These are phyloP conservation scores for Drosophila buzzatii DNA, from an alignment of 2,888 invertebrate genomes.

Conservation along the genomic window DNA sequence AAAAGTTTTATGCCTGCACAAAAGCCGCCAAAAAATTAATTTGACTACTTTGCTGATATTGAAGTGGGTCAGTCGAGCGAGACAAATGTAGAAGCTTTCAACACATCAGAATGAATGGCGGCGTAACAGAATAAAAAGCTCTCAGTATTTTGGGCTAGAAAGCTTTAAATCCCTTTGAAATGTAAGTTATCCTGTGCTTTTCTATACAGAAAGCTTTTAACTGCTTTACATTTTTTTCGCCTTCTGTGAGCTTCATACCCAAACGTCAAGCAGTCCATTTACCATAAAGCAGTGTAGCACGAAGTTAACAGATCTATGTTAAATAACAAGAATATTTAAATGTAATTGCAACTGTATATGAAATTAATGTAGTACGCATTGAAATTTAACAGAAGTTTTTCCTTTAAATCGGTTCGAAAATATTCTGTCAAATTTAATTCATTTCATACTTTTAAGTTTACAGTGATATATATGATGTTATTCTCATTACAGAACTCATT, in stretches of 20 bases:
- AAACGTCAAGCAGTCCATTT: constrained; percentile 24
- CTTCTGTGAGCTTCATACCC: not conserved
- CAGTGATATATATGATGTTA: not conserved
- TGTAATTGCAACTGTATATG: not conserved
- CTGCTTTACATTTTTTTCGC: not conserved
- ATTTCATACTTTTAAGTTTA: not conserved
- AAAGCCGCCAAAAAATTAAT: constrained; percentile 32
- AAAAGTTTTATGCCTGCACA: constrained; percentile 10
- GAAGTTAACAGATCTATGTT: constrained; percentile 2
- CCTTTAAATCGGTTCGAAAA: not conserved
- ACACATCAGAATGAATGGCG: no score
- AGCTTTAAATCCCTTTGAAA: constrained; percentile 4
- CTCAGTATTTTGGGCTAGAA: not conserved
- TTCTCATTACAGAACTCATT: not conserved
- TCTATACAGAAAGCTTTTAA: not conserved
- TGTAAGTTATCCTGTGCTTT: not conserved
- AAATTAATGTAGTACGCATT: not conserved
- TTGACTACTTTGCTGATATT: constrained; percentile 34
- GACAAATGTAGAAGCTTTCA: constrained; percentile 13
- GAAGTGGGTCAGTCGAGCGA: constrained; percentile 55
- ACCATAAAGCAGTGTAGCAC: constrained; percentile 38
- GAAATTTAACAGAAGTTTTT: not conserved
- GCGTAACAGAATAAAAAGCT: constrained; percentile 11
- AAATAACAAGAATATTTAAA: not conserved
- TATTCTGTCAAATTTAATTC: not conserved